Base-by-base conservation (phyloP, 92 coral and sea anemone genomes). In the Nematostella vectensis region DNA sequence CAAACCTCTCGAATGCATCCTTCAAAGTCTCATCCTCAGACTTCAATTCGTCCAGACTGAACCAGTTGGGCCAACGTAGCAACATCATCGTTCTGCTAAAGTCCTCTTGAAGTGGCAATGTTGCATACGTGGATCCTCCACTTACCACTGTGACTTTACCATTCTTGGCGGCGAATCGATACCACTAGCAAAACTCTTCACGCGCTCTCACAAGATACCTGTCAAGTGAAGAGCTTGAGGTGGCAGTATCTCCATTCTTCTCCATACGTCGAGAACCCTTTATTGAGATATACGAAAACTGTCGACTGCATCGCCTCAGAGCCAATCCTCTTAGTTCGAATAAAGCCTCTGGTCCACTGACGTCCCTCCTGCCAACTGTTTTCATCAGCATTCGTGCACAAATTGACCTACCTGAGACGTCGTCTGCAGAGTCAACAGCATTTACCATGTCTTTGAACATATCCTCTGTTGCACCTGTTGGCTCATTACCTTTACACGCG, bases 381-480 rank as follows among this genome's bases (percentile, higher is more conserved):
- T 48, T 30, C 15, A 62, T 62, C 13, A 48, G 58, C 67, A 61
- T 43, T 20, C 23, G 13, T 1, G 57, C 45, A 20, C 53, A 61
- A 15, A 61, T 30, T n/a, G 53, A 47, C 17, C 22, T 61, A n/a
- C n/a, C n/a, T n/a, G n/a, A n/a, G n/a, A n/a, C n/a, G n/a, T n/a
- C n/a, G n/a, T n/a, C n/a, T n/a, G n/a, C n/a, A n/a, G n/a, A n/a
- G n/a, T n/a, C n/a, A n/a, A n/a, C n/a, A n/a, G n/a, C n/a, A n/a
- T n/a, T 2, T 0, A 54, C 59, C 70, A 62, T 52, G 52, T 71
- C 77, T 58, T 45, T 61, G 16, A 40, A 61, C 48, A 69, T 59
- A 27, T 69, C 68, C 15, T 27, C 24, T 28, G 76, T 69, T 29
- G 69, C 74, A 12, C 69, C 76, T 28, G 76, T 70, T 15, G 76